Evolutionary conservation across 2,113 vertebrate genomes (phyloP).

Genomic region (Podarcis muralis): DNA sequence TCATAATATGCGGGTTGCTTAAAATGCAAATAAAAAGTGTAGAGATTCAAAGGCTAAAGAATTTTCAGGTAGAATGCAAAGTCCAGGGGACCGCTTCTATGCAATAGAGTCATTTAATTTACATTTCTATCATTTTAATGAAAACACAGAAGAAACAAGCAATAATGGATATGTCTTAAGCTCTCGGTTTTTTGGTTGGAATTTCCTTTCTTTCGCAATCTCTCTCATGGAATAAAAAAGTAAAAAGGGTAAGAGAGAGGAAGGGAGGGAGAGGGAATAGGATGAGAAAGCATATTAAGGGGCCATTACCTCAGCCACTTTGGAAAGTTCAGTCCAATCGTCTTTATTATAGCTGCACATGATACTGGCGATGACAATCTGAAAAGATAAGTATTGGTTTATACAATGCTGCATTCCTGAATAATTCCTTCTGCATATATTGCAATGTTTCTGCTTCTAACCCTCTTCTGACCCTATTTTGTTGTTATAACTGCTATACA

Average conservation of each 20-base stretch:
- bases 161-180: constrained; percentile 65
- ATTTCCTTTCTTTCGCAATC: constrained; percentile 35
- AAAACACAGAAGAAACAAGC: constrained; percentile 74
- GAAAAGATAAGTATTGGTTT: constrained; percentile 45
- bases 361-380: constrained; percentile 91
- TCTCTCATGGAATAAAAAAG: constrained; percentile 24
- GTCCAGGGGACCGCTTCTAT: constrained; percentile 69
- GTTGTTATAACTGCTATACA: neutral
- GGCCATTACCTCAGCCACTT: constrained; percentile 88
- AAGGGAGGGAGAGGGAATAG: neutral
- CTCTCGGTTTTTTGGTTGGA: constrained; percentile 56
- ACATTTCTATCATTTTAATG: constrained; percentile 76
- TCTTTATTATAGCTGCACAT: constrained; percentile 89
- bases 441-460: neutral
- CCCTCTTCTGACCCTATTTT: neutral
- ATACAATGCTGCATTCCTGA: neutral
- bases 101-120: constrained; percentile 70
- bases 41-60: constrained; percentile 72
- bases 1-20: constrained; percentile 79
- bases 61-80: constrained; percentile 68
- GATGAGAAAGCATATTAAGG: constrained; percentile 45
- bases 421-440: constrained; percentile 4
- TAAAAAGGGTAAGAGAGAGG: neutral
- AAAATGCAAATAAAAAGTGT: constrained; percentile 80
- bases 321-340: constrained; percentile 87